These are phyloP conservation scores for Hypsopygia costalis DNA, from an alignment of 2,888 invertebrate genomes.

Conservation along the genomic window DNA sequence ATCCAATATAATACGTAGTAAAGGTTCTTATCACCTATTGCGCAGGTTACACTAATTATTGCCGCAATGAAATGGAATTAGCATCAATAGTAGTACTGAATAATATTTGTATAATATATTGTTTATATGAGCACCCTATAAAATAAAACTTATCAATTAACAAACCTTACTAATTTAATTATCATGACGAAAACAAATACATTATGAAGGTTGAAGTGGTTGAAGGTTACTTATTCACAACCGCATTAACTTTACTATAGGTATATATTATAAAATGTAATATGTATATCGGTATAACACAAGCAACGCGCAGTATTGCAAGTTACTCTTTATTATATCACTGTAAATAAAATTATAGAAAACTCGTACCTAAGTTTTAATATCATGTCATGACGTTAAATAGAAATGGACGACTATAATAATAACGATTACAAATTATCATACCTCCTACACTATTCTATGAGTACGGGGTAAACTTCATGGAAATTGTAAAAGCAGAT, in stretches of 20 bases:
- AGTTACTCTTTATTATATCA: background rate
- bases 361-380: background rate
- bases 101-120: conserved; percentile 30
- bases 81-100: conserved; percentile 32
- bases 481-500: conserved; percentile 42
- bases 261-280: conserved; percentile 9
- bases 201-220: conserved; percentile 23
- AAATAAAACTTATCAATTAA: too few species aligned
- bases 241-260: conserved; percentile 11
- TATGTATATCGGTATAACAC: background rate
- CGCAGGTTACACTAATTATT: conserved; percentile 55
- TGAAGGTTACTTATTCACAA: conserved; percentile 31
- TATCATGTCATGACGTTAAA: conserved; percentile 22
- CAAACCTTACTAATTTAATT: too few species aligned
- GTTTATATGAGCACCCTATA: conserved; percentile 39
- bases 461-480: conserved; percentile 22
- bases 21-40: conserved; percentile 48
- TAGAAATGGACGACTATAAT: conserved; percentile 27
- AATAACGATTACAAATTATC: conserved; percentile 12
- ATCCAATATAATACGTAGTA: conserved; percentile 40
- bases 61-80: conserved; percentile 51
- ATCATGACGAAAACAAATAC: too few species aligned
- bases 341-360: conserved; percentile 2
- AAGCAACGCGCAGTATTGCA: background rate
- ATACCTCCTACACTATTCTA: conserved; percentile 33